Evolutionary conservation across 2,797 vertebrate genomes (phyloP).

Genomic region (Columba guinea): DNA sequence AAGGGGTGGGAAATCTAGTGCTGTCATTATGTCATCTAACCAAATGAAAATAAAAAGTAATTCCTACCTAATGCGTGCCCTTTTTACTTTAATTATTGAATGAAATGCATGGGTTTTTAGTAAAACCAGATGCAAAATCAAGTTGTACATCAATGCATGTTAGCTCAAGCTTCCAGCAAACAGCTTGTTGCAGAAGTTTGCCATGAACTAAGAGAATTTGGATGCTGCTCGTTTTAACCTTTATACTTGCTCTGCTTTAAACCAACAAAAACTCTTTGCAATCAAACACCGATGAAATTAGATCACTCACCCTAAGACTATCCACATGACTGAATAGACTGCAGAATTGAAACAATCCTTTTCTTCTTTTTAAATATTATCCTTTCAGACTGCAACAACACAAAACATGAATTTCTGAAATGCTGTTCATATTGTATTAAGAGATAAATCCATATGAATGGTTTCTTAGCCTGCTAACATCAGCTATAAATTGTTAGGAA

Average conservation of each 20-base stretch:
- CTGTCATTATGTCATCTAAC: background rate
- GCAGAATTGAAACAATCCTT: background rate
- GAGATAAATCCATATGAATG: background rate
- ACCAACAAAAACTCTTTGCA: background rate
- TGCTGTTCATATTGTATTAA: background rate
- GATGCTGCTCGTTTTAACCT: background rate
- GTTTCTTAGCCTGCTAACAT: background rate
- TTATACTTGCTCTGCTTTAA: background rate
- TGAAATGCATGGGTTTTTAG: background rate
- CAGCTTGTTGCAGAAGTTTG: background rate
- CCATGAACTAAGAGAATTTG: background rate
- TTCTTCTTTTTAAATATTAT: background rate
- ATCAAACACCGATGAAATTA: background rate
- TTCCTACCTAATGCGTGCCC: background rate
- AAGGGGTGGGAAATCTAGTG: background rate
- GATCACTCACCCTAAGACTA: background rate
- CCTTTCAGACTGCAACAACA: background rate
- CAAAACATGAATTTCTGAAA: background rate
- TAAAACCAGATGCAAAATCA: background rate
- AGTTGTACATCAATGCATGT: background rate
- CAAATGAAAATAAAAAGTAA: background rate
- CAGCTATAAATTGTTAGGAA: background rate
- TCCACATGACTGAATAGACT: background rate
- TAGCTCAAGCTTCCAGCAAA: background rate
- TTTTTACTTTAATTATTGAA: background rate